Conservation (phyloP, 2,888 invertebrate species). For the Stenolophus ochropezus region DNA sequence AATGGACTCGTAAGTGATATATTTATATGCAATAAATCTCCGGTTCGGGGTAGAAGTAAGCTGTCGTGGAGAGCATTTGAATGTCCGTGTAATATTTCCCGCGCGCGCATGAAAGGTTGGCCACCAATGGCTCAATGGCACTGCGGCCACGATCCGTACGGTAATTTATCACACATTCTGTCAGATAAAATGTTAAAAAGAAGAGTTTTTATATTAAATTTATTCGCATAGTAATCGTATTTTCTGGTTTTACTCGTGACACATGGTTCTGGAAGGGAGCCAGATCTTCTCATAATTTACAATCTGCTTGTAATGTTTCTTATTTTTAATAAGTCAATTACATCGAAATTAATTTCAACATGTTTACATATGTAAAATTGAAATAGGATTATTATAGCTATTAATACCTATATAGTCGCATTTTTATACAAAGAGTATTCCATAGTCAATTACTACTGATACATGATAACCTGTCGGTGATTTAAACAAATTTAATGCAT, state of each 20-base stretch:
- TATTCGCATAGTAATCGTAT: conserved; percentile 59
- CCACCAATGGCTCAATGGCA: conserved; percentile 29
- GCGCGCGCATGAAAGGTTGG: not conserved
- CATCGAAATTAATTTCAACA: not conserved
- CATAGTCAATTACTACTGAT: too few species aligned
- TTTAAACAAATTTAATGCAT: too few species aligned
- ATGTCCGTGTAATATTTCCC: conserved; percentile 21
- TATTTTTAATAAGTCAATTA: conserved; percentile 54
- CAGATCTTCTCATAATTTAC: conserved; percentile 53
- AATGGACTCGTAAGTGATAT: not conserved
- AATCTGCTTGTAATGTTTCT: conserved; percentile 46
- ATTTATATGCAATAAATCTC: conserved; percentile 10
- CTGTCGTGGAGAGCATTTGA: conserved; percentile 14
- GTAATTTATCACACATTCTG: conserved; percentile 57
- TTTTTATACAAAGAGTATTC: too few species aligned
- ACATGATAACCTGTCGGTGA: too few species aligned
- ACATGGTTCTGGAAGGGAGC: conserved; percentile 46
- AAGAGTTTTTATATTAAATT: conserved; percentile 57
- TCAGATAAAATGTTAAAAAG: conserved; percentile 56
- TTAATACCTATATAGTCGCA: too few species aligned
- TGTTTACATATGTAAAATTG: not conserved
- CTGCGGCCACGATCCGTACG: conserved; percentile 25
- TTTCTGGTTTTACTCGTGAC: conserved; percentile 50
- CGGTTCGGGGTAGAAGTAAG: conserved; percentile 6
- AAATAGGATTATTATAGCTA: too few species aligned